Evolutionary conservation across 2,888 invertebrate species (phyloP).

Genomic region (Sacculina carcini): DNA sequence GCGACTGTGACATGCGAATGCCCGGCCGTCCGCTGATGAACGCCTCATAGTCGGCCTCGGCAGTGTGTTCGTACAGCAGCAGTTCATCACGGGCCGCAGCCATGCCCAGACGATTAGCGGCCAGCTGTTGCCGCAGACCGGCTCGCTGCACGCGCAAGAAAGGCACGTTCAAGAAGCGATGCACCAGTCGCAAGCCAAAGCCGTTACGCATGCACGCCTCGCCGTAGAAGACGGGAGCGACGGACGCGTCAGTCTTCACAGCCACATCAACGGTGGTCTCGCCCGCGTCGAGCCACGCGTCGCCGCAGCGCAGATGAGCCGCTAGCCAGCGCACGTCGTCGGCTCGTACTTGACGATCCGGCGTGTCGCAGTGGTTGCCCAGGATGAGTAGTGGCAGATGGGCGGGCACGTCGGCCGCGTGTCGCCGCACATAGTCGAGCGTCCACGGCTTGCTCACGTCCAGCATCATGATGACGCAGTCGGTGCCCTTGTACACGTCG

Average conservation of each 20-base stretch:
- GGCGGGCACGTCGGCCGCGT: slow-evolving; percentile 24
- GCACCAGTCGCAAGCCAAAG: slow-evolving; percentile 67
- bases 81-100: slow-evolving; percentile 29
- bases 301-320: slow-evolving; percentile 24
- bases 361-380: slow-evolving; percentile 88
- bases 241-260: not conserved
- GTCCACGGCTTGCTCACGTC: slow-evolving; percentile 86
- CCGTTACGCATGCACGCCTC: slow-evolving; percentile 89
- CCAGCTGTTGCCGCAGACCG: slow-evolving; percentile 52
- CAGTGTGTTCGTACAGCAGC: slow-evolving; percentile 12
- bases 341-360: slow-evolving; percentile 53
- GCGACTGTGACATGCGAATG: not conserved
- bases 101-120: slow-evolving; percentile 56
- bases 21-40: not conserved
- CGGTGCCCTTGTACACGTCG: slow-evolving; percentile 85
- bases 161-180: slow-evolving; percentile 83
- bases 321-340: slow-evolving; percentile 43
- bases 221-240: slow-evolving; percentile 48
- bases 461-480: slow-evolving; percentile 74
- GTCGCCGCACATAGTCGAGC: slow-evolving; percentile 12
- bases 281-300: not conserved
- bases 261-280: not conserved
- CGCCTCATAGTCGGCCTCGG: slow-evolving; percentile 13
- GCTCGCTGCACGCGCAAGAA: slow-evolving; percentile 69
- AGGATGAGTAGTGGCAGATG: slow-evolving; percentile 54